Conservation (phyloP, 1,140 invertebrate genomes). For the Achroia grisella region DNA sequence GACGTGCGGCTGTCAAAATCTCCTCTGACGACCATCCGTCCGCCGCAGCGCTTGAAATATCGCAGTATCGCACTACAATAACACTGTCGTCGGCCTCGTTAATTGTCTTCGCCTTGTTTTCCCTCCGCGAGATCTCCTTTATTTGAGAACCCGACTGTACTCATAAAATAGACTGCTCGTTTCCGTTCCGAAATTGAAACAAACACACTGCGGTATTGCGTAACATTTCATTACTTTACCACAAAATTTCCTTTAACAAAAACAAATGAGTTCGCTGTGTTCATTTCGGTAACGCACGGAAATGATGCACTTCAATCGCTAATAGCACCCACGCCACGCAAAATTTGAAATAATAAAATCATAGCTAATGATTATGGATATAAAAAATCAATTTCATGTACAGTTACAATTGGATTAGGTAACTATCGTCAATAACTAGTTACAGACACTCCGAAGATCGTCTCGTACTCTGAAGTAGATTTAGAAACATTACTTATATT, state of each 20-base stretch:
- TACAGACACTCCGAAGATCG: too few relatives aligned
- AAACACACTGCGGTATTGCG: slow-evolving; percentile 21
- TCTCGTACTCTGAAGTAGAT: too few relatives aligned
- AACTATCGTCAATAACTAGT: slow-evolving; percentile 21
- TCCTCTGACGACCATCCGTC: slow-evolving; percentile 46
- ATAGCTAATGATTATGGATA: slow-evolving; percentile 49
- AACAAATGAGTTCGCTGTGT: slow-evolving; percentile 29
- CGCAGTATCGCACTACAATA: slow-evolving; percentile 59
- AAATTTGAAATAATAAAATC: slow-evolving; percentile 58
- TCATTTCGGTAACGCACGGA: slow-evolving; percentile 56
- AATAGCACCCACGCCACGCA: slow-evolving; percentile 31
- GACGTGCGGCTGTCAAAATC: slow-evolving; percentile 64
- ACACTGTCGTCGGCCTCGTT: slow-evolving; percentile 57
- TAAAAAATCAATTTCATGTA: slow-evolving; percentile 63
- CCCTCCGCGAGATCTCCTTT: slow-evolving; percentile 23
- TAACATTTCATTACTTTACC: slow-evolving; percentile 33
- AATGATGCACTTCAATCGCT: slow-evolving; percentile 38
- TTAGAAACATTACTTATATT: too few relatives aligned
- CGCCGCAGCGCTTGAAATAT: slow-evolving; percentile 51
- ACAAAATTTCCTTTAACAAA: slow-evolving; percentile 42
- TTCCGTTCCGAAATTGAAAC: slow-evolving; percentile 25
- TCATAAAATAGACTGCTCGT: slow-evolving; percentile 33
- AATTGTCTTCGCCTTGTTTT: slow-evolving; percentile 45
- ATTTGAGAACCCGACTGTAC: slow-evolving; percentile 22
- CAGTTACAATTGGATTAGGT: slow-evolving; percentile 44